Evolutionary conservation across 1,140 invertebrate genomes (phyloP).

Genomic region (Zophobas morio): DNA sequence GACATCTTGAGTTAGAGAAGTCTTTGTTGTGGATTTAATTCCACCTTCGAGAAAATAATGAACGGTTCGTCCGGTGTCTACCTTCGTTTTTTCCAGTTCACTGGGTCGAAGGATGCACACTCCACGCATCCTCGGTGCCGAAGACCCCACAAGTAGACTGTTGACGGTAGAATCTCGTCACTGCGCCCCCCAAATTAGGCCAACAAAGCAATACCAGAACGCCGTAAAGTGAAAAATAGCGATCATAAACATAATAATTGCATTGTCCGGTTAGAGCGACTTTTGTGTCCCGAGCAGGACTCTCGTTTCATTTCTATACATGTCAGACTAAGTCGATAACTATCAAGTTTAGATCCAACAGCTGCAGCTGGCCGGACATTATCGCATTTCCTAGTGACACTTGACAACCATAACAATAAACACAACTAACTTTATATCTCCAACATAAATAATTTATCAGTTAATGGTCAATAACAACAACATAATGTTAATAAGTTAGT

Average conservation of each 20-base stretch:
- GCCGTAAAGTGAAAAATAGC: slow-evolving; percentile 26
- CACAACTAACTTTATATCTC: slow-evolving; percentile 60
- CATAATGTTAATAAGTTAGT: slow-evolving; percentile 62
- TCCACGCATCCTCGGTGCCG: not conserved
- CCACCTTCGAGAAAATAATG: no score
- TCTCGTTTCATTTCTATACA: slow-evolving; percentile 58
- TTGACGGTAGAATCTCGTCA: not conserved
- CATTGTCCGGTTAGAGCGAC: slow-evolving; percentile 16
- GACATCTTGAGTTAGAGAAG: no score
- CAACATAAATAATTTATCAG: slow-evolving; percentile 64
- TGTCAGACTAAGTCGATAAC: slow-evolving; percentile 60
- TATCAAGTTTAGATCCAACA: slow-evolving; percentile 53
- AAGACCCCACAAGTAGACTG: slow-evolving; percentile 23
- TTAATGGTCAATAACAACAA: slow-evolving; percentile 61
- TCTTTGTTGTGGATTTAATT: no score
- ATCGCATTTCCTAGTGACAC: slow-evolving; percentile 60
- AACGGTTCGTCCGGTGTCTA: no score
- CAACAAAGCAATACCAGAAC: slow-evolving; percentile 13
- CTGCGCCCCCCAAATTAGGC: slow-evolving; percentile 8
- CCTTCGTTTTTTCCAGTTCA: not conserved
- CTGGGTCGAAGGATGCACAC: not conserved
- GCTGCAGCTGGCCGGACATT: slow-evolving; percentile 56
- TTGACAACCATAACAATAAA: slow-evolving; percentile 64
- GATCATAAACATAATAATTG: slow-evolving; percentile 32
- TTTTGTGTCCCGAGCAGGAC: slow-evolving; percentile 23